phyloP scores from a whole-genome alignment of 2,797 vertebrate species.

The Okamejei kenojei region DNA sequence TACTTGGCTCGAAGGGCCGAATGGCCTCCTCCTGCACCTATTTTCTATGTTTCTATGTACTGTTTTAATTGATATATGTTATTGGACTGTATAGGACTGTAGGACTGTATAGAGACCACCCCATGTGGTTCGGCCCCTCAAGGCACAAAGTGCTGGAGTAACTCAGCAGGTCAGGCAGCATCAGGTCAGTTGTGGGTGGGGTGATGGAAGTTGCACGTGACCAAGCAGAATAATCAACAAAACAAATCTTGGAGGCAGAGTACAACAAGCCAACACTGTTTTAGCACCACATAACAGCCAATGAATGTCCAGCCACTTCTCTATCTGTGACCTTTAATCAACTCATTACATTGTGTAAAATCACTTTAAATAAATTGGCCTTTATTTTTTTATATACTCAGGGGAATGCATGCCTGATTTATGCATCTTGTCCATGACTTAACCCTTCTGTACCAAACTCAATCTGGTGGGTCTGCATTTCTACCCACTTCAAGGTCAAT shows the following conservation, averaged over 20 bases:
- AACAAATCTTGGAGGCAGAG: neutral
- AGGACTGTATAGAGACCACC: too few relatives aligned
- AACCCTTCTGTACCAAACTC: neutral
- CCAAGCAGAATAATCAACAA: neutral
- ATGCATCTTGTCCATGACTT: neutral
- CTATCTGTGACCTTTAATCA: neutral
- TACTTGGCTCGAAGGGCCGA: too few relatives aligned
- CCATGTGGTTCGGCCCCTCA: too few relatives aligned
- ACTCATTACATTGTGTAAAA: neutral
- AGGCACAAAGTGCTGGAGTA: too few relatives aligned
- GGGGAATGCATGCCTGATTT: neutral
- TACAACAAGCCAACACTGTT: neutral
- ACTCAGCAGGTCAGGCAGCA: too few relatives aligned
- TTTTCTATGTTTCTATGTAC: too few relatives aligned
- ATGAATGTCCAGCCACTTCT: neutral
- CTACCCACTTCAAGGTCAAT: neutral
- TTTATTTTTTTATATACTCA: neutral
- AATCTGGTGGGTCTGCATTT: neutral
- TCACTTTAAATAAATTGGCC: neutral
- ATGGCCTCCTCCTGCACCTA: too few relatives aligned
- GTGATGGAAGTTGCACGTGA: neutral
- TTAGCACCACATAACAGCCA: too few relatives aligned
- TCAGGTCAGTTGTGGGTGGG: neutral
- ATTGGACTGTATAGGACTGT: too few relatives aligned
- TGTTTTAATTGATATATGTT: too few relatives aligned